phyloP scores from a whole-genome alignment of 2,113 vertebrate genomes.

The Taurulus bubalis region DNA sequence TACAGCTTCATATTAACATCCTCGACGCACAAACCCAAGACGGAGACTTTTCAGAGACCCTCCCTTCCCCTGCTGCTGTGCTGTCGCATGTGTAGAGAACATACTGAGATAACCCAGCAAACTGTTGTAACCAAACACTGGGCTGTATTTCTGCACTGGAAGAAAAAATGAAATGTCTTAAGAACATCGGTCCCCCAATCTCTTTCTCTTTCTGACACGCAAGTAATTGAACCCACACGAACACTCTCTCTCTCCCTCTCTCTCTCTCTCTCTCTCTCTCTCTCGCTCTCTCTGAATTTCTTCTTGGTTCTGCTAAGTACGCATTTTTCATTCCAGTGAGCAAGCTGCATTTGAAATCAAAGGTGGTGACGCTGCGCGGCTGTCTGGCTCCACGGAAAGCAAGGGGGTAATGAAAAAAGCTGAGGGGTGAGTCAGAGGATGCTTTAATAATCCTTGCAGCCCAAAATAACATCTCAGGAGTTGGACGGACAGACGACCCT shows the following conservation, averaged over 20 bases:
- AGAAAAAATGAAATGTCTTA: constrained; percentile 37
- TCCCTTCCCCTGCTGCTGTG: neutral
- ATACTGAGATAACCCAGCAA: constrained; percentile 31
- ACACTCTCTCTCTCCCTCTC: neutral
- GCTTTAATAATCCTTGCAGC: constrained; percentile 74
- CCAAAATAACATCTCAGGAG: constrained; percentile 72
- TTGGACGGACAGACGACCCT: constrained; percentile 37
- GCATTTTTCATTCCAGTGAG: constrained; percentile 80
- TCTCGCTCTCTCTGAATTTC: constrained; percentile 45
- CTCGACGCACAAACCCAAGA: neutral
- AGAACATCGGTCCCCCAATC: constrained; percentile 30
- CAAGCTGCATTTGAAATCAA: constrained; percentile 78
- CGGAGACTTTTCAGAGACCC: constrained; percentile 2
- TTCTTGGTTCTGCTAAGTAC: constrained; percentile 77
- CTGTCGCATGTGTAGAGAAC: constrained; percentile 30
- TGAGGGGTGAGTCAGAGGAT: constrained; percentile 72
- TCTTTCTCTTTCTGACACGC: constrained; percentile 32
- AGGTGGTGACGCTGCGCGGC: constrained; percentile 61
- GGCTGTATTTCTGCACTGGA: constrained; percentile 40
- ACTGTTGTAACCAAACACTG: constrained; percentile 36
- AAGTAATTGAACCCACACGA: constrained; percentile 25
- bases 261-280: neutral
- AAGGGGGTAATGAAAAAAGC: constrained; percentile 77
- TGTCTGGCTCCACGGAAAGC: constrained; percentile 69
- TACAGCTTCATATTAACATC: neutral